Evolutionary conservation across 2,888 invertebrate species (phyloP).

Genomic region (Hypolimnas misippus): DNA sequence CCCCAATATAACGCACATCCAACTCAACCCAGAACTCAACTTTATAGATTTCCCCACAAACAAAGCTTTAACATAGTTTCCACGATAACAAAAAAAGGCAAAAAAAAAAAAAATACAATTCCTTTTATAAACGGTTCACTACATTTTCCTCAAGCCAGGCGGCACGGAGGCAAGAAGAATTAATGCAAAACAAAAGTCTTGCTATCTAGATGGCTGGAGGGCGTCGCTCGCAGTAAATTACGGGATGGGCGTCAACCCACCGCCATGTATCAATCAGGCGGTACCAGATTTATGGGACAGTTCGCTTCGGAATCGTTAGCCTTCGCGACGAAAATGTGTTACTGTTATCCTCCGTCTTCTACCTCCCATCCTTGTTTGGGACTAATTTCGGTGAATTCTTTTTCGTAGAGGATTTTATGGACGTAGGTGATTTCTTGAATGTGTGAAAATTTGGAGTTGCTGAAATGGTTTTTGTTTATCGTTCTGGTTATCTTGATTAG

Average conservation of each 20-base stretch:
- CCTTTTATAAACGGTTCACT: conserved; percentile 13
- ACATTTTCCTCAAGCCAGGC: conserved; percentile 28
- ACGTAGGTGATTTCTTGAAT: conserved; percentile 1
- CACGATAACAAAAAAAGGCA: background rate
- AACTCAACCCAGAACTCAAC: too few species aligned
- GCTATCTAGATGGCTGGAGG: conserved; percentile 83
- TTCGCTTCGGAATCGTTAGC: conserved; percentile 82
- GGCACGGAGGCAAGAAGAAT: conserved; percentile 66
- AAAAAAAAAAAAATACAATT: conserved; percentile 33
- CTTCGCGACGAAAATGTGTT: conserved; percentile 80
- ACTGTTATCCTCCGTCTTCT: conserved; percentile 71
- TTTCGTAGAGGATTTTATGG: conserved; percentile 11
- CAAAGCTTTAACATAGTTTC: conserved; percentile 12
- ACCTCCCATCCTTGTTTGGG: conserved; percentile 54
- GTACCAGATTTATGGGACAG: conserved; percentile 81
- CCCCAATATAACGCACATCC: too few species aligned
- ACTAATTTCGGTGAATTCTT: conserved; percentile 42
- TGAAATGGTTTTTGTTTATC: background rate
- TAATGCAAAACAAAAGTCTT: conserved; percentile 83
- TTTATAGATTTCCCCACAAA: background rate
- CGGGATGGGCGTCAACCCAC: conserved; percentile 85
- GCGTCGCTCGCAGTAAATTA: conserved; percentile 87
- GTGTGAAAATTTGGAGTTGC: background rate
- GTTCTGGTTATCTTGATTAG: background rate
- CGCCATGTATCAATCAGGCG: conserved; percentile 84